Base-by-base conservation (phyloP, 2,888 invertebrate genomes). In the Stenolophus ochropezus region DNA sequence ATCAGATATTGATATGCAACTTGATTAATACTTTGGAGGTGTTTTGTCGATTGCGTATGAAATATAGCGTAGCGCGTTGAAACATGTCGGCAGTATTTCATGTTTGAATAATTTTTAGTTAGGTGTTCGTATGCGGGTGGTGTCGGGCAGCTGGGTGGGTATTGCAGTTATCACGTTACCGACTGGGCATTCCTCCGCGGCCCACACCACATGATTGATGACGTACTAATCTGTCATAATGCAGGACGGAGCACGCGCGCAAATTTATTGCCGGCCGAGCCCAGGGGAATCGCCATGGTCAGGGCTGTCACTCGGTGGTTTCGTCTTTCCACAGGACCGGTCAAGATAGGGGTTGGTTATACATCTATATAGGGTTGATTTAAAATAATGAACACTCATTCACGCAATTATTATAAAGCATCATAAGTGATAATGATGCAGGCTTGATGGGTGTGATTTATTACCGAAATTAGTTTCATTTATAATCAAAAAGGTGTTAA, bases 191-290 rank as follows among this genome's bases (percentile, higher is more conserved):
- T 18, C 73, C 73, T 73, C 73, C 23, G 23, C 73, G 47, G 23
- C 21, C 25, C 18, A 69, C 42, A 73, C 73, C 21, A 86, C 84
- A 88, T 89, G 89, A 89, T 89, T 87, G 88, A 89, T 88, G 88
- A 88, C 86, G 86, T 87, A 87, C 88, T 89, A 89, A 89, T 89
- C 88, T 88, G 89, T 88, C 89, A 89, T 87, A 87, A 86, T 85
- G 87, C 86, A 84, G 87, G 88, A 86, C 87, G 86, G 84, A 85
- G 86, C 86, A 86, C 85, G 86, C 85, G 86, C 84, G 84, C 81
- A 86, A 87, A 88, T 88, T 88, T 88, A 88, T 88, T 86, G 87
- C 85, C 58, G 79, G 51, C 47, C 20, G 49, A 78, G 69, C 71
- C 51, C 51, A 6, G 18, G 82, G 74, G 74, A 82, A 82, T 81